Conservation (phyloP, 2,113 vertebrate species). For the Neolamprologus longior region DNA sequence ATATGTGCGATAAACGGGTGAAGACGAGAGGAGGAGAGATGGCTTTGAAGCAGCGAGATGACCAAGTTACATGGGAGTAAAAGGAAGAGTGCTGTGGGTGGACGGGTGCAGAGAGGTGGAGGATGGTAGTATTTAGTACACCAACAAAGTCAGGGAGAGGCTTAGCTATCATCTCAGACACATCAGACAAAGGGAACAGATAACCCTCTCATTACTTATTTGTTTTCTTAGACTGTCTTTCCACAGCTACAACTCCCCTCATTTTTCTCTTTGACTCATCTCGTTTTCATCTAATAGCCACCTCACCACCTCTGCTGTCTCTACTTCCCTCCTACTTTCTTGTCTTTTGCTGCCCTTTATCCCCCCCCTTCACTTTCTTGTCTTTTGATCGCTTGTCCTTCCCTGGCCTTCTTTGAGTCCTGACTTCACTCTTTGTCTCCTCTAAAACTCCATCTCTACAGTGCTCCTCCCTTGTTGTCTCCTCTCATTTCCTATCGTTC, state of each 20-base stretch:
- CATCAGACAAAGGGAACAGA: constrained; percentile 32
- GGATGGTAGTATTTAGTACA: constrained; percentile 27
- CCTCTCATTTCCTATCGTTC: not conserved
- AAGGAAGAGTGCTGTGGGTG: constrained; percentile 32
- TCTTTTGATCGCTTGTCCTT: not conserved
- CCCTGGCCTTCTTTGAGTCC: not conserved
- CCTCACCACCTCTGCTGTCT: not conserved
- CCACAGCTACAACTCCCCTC: not conserved
- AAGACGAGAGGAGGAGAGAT: not conserved
- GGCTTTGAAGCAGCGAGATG: constrained; percentile 1
- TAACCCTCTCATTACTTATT: constrained; percentile 50
- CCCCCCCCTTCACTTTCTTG: not conserved
- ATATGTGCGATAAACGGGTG: not conserved
- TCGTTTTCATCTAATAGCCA: not conserved
- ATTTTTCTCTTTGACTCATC: not conserved
- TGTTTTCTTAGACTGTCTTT: constrained; percentile 11
- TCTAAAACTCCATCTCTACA: not conserved
- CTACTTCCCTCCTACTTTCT: not conserved
- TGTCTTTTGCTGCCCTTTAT: not conserved
- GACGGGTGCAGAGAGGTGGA: constrained; percentile 12
- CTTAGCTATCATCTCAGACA: constrained; percentile 45
- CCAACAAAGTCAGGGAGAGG: constrained; percentile 23
- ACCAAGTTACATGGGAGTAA: constrained; percentile 24
- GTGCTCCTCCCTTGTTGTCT: not conserved
- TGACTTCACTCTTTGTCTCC: not conserved